Conservation (phyloP, 2,113 vertebrate genomes). For the Butorides virescens region DNA sequence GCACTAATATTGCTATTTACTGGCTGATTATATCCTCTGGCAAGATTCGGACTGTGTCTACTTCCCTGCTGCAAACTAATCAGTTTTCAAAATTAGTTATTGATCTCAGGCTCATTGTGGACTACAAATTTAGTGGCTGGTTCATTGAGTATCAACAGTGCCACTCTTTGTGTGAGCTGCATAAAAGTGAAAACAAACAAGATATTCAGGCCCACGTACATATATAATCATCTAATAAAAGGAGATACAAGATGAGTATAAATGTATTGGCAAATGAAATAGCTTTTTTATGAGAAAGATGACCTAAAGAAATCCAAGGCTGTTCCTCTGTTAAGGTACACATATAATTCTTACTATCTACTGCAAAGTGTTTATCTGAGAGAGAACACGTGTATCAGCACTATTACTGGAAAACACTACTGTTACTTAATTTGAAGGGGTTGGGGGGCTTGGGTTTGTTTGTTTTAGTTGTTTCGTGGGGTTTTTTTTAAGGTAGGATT, state of each 20-base stretch:
- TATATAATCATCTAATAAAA: slow-evolving; percentile 43
- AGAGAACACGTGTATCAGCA: not conserved
- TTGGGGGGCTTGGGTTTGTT: not conserved
- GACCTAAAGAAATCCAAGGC: not conserved
- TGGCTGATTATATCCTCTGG: slow-evolving; percentile 94
- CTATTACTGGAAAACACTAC: not conserved
- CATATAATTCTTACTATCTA: not conserved
- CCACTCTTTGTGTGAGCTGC: slow-evolving; percentile 54
- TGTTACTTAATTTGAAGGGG: not conserved
- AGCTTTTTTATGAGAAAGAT: not conserved
- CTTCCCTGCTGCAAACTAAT: slow-evolving; percentile 93
- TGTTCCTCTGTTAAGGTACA: not conserved
- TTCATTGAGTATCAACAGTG: slow-evolving; percentile 79
- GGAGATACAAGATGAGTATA: slow-evolving; percentile 23
- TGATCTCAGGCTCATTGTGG: slow-evolving; percentile 84
- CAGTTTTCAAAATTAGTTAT: slow-evolving; percentile 99
- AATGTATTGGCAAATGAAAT: not conserved
- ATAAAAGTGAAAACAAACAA: slow-evolving; percentile 55
- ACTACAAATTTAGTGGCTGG: slow-evolving; percentile 80
- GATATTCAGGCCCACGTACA: slow-evolving; percentile 37
- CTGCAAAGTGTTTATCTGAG: not conserved
- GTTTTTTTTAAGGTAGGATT: not conserved
- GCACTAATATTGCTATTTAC: slow-evolving; percentile 84
- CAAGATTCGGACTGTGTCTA: slow-evolving; percentile 86
- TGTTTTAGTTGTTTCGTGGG: not conserved